These are phyloP conservation scores for Clytia hemisphaerica DNA, from an alignment of 30 jellyfish, hydroid and myxozoan genomes.

Conservation along the genomic window DNA sequence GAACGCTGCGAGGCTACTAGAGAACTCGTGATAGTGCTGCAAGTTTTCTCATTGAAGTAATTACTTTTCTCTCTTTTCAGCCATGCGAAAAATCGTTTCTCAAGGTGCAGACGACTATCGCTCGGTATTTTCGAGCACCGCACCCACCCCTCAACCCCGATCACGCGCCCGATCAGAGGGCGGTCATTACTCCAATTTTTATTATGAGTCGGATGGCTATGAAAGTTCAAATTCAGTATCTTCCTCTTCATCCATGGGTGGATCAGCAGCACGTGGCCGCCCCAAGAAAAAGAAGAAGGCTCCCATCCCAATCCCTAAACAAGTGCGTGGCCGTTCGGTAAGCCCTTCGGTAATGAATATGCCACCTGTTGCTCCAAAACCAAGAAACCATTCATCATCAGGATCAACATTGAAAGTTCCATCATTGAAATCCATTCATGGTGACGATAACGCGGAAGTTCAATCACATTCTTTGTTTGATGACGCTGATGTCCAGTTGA, in stretches of 20 bases:
- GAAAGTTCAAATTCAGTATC: constrained; percentile 17
- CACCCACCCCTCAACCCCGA: not conserved
- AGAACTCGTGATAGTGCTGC: too few relatives aligned
- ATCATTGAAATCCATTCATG: too few relatives aligned
- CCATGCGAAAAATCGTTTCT: not conserved
- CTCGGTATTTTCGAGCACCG: constrained; percentile 9
- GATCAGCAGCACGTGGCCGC: constrained; percentile 17
- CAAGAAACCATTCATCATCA: not conserved
- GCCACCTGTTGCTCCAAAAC: not conserved
- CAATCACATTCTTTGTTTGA: constrained; percentile 19
- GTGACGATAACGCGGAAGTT: constrained; percentile 17
- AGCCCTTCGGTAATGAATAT: constrained; percentile 45
- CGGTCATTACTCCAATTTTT: not conserved
- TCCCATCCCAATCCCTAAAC: constrained; percentile 74
- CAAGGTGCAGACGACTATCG: constrained; percentile 8
- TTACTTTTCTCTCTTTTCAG: not conserved
- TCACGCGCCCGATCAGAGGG: constrained; percentile 30
- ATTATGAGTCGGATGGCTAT: constrained; percentile 23
- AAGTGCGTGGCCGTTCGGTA: constrained; percentile 49
- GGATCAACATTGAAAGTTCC: not conserved
- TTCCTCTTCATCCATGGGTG: not conserved
- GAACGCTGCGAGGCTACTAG: too few relatives aligned
- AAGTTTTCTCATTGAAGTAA: not conserved
- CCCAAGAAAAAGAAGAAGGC: constrained; percentile 48
- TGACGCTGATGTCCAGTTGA: constrained; percentile 12